These are phyloP conservation scores for Sceloporus undulatus DNA, from an alignment of 2,113 vertebrate species.

Conservation along the genomic window DNA sequence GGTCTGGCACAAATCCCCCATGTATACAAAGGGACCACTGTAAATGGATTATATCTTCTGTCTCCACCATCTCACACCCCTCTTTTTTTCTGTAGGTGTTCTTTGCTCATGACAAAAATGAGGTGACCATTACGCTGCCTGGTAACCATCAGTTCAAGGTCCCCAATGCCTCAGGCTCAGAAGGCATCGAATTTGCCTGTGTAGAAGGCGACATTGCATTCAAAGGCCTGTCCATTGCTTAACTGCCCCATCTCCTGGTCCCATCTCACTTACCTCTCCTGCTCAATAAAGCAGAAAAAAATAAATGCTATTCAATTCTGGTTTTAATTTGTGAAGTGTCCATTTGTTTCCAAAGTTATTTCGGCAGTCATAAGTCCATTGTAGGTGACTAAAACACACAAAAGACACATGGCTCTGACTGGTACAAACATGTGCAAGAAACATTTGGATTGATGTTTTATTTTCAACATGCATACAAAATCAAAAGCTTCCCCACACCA, in stretches of 20 bases:
- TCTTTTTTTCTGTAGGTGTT: conserved; percentile 65
- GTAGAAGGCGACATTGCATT: conserved; percentile 73
- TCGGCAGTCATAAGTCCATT: neutral
- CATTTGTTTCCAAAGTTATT: conserved; percentile 1
- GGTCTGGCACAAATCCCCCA: too few species aligned
- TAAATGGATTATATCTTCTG: neutral
- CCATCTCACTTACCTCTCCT: neutral
- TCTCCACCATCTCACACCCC: conserved; percentile 27
- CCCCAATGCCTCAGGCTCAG: conserved; percentile 74
- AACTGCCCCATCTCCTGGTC: conserved; percentile 22
- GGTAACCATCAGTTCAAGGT: conserved; percentile 75
- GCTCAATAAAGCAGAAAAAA: conserved; percentile 35
- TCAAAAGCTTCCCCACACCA: too few species aligned
- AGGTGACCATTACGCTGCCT: conserved; percentile 74
- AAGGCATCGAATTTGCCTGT: conserved; percentile 72
- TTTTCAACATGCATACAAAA: neutral
- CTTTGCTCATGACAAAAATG: conserved; percentile 62
- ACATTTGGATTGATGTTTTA: neutral
- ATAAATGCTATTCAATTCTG: conserved; percentile 48
- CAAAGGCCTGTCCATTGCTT: conserved; percentile 73
- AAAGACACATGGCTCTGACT: neutral
- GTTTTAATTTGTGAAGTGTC: conserved; percentile 39
- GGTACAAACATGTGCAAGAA: neutral
- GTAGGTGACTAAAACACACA: neutral
- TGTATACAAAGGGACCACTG: too few species aligned